These are phyloP conservation scores for Phylloscopus trochilus DNA, from an alignment of 2,113 vertebrate genomes.

Conservation along the genomic window DNA sequence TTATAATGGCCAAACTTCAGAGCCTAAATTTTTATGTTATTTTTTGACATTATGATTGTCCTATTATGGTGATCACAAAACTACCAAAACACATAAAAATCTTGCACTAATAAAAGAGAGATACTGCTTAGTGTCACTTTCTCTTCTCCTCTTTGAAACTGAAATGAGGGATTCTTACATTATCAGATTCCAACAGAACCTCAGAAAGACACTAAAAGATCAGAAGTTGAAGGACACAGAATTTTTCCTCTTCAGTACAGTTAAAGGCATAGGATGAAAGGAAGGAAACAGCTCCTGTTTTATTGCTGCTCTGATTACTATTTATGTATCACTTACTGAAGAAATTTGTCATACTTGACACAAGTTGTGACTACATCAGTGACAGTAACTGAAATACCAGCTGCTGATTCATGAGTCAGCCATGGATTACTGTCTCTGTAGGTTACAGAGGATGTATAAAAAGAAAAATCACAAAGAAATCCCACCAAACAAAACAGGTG, in stretches of 20 bases:
- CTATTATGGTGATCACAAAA: neutral
- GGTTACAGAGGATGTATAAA: neutral
- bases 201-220: neutral
- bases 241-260: neutral
- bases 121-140: neutral
- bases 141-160: neutral
- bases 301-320: neutral
- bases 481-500: neutral
- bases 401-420: neutral
- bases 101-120: neutral
- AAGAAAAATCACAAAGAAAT: neutral
- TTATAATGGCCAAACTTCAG: neutral
- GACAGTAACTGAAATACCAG: neutral
- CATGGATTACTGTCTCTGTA: neutral
- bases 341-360: neutral
- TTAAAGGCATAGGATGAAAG: neutral
- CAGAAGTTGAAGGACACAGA: neutral
- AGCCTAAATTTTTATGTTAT: neutral
- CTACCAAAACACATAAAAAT: accelerated
- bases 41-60: neutral
- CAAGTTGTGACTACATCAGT: neutral
- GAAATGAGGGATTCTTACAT: neutral
- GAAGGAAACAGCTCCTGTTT: neutral
- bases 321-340: neutral
- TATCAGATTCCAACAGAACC: neutral